A percentile compares a stretch with the other conserved stretches of the same genome.
Evolutionary conservation across 35 echinoderm and acorn worm species (phyloP).

Genomic region (Chiridota heheva): DNA sequence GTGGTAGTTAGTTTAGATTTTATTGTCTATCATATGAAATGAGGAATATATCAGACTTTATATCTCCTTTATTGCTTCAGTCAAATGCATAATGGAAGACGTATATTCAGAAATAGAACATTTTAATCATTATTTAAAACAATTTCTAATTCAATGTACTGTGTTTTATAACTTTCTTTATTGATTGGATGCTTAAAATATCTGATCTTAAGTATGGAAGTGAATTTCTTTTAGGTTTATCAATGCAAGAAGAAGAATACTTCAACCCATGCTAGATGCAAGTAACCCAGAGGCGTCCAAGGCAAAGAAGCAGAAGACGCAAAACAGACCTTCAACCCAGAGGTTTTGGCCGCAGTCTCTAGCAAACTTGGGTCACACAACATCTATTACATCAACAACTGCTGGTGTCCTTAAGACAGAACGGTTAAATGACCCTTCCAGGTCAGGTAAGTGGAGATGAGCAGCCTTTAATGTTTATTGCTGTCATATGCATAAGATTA

Average conservation of each 20-base stretch:
- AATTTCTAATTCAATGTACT: neutral
- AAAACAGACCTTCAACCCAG: slow-evolving; percentile 92
- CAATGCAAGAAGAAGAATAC: slow-evolving; percentile 95
- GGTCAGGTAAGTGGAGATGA: slow-evolving; percentile 18
- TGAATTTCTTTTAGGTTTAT: too few species aligned
- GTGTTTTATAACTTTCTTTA: neutral
- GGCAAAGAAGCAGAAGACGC: slow-evolving; percentile 94
- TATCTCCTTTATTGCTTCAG: too few species aligned
- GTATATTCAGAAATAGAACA: too few species aligned
- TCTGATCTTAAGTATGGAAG: too few species aligned
- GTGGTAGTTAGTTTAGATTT: too few species aligned
- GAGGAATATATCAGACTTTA: too few species aligned
- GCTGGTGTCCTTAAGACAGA: slow-evolving; percentile 37
- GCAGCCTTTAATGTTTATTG: neutral
- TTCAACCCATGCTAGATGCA: slow-evolving; percentile 98
- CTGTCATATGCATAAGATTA: neutral
- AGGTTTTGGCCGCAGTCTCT: slow-evolving; percentile 98
- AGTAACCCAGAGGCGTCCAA: slow-evolving; percentile 97
- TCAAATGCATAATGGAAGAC: too few species aligned
- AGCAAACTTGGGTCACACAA: slow-evolving; percentile 75
- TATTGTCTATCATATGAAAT: too few species aligned
- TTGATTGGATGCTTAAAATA: neutral
- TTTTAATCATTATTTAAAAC: neutral
- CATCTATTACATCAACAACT: slow-evolving; percentile 23
- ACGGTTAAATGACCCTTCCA: neutral